Percentiles rank a stretch among this genome's conserved stretches.
Conservation (phyloP, 2,797 vertebrate species). For the Megalops cyprinoides region DNA sequence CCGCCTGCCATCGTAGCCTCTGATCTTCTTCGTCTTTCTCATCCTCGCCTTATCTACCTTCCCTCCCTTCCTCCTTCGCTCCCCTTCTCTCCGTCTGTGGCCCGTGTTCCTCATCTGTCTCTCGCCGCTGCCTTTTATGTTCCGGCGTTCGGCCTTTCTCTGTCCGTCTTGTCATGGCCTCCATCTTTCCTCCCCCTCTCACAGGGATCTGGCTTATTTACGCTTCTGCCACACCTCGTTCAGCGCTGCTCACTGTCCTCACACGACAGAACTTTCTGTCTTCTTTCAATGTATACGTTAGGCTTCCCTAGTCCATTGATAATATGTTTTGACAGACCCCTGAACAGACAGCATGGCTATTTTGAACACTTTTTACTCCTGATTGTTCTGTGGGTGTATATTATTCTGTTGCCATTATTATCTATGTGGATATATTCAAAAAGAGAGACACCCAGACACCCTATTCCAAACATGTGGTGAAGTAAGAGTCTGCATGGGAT, state of each 20-base stretch:
- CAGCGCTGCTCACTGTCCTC: neutral
- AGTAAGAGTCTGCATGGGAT: conserved; percentile 31
- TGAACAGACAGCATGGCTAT: neutral
- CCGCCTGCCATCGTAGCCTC: conserved; percentile 55
- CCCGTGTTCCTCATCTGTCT: conserved; percentile 26
- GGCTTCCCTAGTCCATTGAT: neutral
- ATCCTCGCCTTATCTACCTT: conserved; percentile 58
- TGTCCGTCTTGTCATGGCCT: neutral
- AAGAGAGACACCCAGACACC: neutral
- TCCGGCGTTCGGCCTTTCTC: conserved; percentile 3
- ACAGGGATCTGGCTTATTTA: conserved; percentile 27
- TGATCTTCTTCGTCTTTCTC: conserved; percentile 69
- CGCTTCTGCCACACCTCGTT: neutral
- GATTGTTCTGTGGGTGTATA: neutral
- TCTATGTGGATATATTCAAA: neutral
- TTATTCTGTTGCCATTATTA: neutral
- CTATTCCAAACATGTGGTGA: neutral
- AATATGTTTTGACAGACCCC: neutral
- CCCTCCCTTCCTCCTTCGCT: neutral
- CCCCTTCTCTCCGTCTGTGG: conserved; percentile 24
- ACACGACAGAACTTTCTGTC: neutral
- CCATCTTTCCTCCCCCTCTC: conserved; percentile 38
- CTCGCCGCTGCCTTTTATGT: conserved; percentile 15
- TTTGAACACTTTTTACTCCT: neutral
- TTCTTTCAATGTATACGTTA: neutral